Evolutionary conservation across 2,797 vertebrate genomes (phyloP).

Genomic region (Lacerta bilineata): DNA sequence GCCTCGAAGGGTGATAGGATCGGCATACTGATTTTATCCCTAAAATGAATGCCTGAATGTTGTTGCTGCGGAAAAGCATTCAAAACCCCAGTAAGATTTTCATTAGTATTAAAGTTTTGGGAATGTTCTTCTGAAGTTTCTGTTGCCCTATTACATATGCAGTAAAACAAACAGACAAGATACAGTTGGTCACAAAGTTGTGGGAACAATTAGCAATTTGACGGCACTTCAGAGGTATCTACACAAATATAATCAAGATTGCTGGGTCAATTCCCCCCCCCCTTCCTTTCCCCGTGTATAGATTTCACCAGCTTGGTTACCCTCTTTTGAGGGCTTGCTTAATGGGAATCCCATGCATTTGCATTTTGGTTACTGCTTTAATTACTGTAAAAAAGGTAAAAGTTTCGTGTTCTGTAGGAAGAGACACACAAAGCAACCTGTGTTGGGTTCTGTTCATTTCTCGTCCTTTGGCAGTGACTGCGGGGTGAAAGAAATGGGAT

Average conservation of each 20-base stretch:
- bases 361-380: conserved; percentile 52
- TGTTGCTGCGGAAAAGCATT: neutral
- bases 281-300: conserved; percentile 49
- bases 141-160: too few species aligned
- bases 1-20: too few species aligned
- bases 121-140: too few species aligned
- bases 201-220: neutral
- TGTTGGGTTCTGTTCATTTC: neutral
- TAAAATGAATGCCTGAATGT: too few species aligned
- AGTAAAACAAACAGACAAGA: too few species aligned
- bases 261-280: too few species aligned
- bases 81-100: neutral
- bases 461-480: neutral
- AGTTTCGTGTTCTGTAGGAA: too few species aligned
- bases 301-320: conserved; percentile 58
- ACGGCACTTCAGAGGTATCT: neutral
- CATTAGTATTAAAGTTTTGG: too few species aligned
- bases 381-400: conserved; percentile 57
- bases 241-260: neutral
- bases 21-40: too few species aligned
- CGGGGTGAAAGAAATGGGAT: neutral
- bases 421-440: too few species aligned
- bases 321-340: conserved; percentile 57
- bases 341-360: conserved; percentile 40
- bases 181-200: neutral